phyloP scores from a whole-genome alignment of 2,797 vertebrate genomes.

The Spondyliosoma cantharus region DNA sequence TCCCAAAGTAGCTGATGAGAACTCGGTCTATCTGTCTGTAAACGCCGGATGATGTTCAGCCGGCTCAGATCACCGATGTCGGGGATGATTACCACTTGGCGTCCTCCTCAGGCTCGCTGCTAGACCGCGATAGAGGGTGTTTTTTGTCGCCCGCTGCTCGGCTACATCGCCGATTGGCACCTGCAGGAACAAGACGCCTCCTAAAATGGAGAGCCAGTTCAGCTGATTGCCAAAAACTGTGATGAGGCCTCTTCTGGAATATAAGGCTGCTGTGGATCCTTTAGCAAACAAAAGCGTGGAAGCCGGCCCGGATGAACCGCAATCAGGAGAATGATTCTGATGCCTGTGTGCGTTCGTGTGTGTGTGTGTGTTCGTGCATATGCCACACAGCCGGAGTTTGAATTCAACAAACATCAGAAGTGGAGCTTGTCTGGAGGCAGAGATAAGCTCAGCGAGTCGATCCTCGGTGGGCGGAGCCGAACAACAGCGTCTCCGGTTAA shows the following conservation, averaged over 20 bases:
- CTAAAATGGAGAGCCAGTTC: slow-evolving; percentile 34
- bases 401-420: slow-evolving; percentile 43
- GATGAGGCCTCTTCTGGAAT: slow-evolving; percentile 32
- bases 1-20: background rate
- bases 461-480: slow-evolving; percentile 45
- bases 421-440: slow-evolving; percentile 48
- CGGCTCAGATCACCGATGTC: slow-evolving; percentile 7
- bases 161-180: slow-evolving; percentile 41
- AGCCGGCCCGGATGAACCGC: slow-evolving; percentile 25
- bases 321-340: slow-evolving; percentile 35
- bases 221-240: slow-evolving; percentile 37
- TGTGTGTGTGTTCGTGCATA: slow-evolving; percentile 13
- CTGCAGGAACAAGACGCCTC: slow-evolving; percentile 15
- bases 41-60: background rate
- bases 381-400: slow-evolving; percentile 17
- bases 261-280: slow-evolving; percentile 20
- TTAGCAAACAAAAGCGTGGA: slow-evolving; percentile 44
- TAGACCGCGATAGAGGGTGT: slow-evolving; percentile 1
- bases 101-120: slow-evolving; percentile 13
- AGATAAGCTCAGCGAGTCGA: slow-evolving; percentile 54
- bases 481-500: slow-evolving; percentile 14
- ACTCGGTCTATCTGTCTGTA: background rate
- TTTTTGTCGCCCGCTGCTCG: slow-evolving; percentile 11
- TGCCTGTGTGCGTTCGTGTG: background rate
- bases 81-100: slow-evolving; percentile 12